These are phyloP conservation scores for Kuschelorhynchus macadamiae DNA, from an alignment of 2,888 invertebrate species.

Conservation along the genomic window DNA sequence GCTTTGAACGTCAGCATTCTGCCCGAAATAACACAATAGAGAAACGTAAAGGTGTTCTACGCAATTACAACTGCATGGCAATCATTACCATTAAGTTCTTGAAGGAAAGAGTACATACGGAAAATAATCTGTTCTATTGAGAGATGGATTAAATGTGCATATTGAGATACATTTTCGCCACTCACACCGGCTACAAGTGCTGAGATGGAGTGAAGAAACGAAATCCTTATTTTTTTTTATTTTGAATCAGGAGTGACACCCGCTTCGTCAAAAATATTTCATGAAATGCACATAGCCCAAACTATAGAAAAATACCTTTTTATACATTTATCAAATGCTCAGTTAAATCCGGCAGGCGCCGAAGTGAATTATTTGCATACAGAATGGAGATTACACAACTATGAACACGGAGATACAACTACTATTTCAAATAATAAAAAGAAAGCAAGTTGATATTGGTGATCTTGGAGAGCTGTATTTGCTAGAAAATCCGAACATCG, in stretches of 20 bases:
- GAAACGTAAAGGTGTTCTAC: too few species aligned
- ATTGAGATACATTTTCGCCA: slow-evolving; percentile 21
- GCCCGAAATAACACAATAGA: neutral
- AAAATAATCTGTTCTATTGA: slow-evolving; percentile 3
- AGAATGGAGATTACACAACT: slow-evolving; percentile 7
- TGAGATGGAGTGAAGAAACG: neutral
- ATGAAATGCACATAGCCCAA: slow-evolving; percentile 20
- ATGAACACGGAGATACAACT: slow-evolving; percentile 24
- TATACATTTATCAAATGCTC: neutral
- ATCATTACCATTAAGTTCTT: slow-evolving; percentile 6
- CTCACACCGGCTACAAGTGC: slow-evolving; percentile 4
- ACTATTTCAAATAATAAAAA: slow-evolving; percentile 20
- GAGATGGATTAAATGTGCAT: slow-evolving; percentile 6
- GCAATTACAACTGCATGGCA: slow-evolving; percentile 4
- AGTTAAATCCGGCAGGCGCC: slow-evolving; percentile 1
- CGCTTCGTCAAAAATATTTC: slow-evolving; percentile 11
- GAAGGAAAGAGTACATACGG: slow-evolving; percentile 7
- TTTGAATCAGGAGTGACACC: slow-evolving; percentile 23
- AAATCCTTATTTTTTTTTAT: slow-evolving; percentile 1
- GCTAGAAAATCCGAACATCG: slow-evolving; percentile 17
- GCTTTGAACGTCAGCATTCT: slow-evolving; percentile 1
- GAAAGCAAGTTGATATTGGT: slow-evolving; percentile 19
- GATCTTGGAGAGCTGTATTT: slow-evolving; percentile 21
- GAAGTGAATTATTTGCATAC: slow-evolving; percentile 9
- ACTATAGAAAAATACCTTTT: slow-evolving; percentile 1